Percentiles rank a stretch among this genome's conserved stretches.
phyloP scores from a whole-genome alignment of 2,113 vertebrate species.

The Oreochromis tanganicae region DNA sequence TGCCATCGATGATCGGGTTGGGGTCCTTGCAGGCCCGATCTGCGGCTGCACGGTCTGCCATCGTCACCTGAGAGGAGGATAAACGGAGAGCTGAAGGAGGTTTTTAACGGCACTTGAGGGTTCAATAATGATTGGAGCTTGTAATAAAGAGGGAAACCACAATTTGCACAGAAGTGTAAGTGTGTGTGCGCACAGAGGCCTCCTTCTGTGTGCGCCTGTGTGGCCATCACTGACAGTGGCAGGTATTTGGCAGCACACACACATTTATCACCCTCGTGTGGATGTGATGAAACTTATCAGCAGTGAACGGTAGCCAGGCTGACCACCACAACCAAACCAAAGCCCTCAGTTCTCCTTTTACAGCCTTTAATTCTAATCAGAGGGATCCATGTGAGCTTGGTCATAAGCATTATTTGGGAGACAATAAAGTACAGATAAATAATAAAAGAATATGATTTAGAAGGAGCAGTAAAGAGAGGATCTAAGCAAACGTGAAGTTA shows the following conservation, averaged over 20 bases:
- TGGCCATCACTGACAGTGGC: neutral
- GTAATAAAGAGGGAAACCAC: neutral
- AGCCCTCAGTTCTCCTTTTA: neutral
- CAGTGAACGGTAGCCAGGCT: neutral
- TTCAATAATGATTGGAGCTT: neutral
- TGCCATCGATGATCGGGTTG: slow-evolving; percentile 98
- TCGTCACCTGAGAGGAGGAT: slow-evolving; percentile 82
- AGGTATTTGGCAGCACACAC: neutral
- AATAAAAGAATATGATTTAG: neutral
- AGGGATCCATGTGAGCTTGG: neutral
- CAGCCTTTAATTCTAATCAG: neutral
- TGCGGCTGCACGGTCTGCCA: slow-evolving; percentile 92
- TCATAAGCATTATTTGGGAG: neutral
- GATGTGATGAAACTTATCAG: slow-evolving; percentile 15
- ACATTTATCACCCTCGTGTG: slow-evolving; percentile 18
- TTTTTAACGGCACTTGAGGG: neutral
- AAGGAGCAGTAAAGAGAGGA: neutral
- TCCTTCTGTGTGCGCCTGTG: neutral
- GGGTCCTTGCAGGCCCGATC: slow-evolving; percentile 98
- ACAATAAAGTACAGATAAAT: neutral
- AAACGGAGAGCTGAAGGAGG: neutral
- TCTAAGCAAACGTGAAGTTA: neutral
- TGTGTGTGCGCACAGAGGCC: accelerated
- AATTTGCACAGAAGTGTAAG: neutral
- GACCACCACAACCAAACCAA: neutral